Evolutionary conservation across 2,888 invertebrate genomes (phyloP), one percentile per base, ranked within the genome.

Genomic region (Acanthosepion esculentum): DNA sequence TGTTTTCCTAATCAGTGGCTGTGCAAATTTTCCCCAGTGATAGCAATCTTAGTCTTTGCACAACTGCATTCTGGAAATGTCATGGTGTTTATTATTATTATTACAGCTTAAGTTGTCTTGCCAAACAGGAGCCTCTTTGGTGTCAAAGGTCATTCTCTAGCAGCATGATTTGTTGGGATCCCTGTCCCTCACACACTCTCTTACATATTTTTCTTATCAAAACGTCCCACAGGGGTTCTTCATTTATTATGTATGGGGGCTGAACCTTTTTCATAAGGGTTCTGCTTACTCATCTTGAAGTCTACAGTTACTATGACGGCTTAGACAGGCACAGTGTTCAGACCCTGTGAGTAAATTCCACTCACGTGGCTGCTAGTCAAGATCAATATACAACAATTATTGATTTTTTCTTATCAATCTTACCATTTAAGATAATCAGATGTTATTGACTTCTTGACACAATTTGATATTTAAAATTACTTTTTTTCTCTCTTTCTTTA

Each of bases 1-100:
- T 78, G n/a, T 78, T 78, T 78, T 78, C 33, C 78, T 78, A 78
- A 78, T 78, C 78, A 78, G 78, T 59, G 59, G 23, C 23, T 59
- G 59, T 59, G 23, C 59, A 59, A 59, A 59, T 20, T 59, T 59
- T 59, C 23, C 6, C 20, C 20, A 20, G 59, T 33, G 78, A 78
- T 78, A 78, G n/a, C n/a, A n/a, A 78, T 78, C 78, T 29, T 78
- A 0, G 15, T 78, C 78, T 78, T 78, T 78, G 78, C 78, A n/a
- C 78, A 78, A 78, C n/a, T 78, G 78, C 78, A 78, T 78, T 15
- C 78, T 78, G 78, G 15, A 33, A 78, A 78, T n/a, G n/a, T 78
- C n/a, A 78, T 15, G 78, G 78, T 78, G 78, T 78, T 78, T 78
- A 78, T 78, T 78, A 78, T 78, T 78, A 78, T 78, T 78, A 78